phyloP scores from a whole-genome alignment of 2,113 vertebrate genomes.

The Hippolais icterina region DNA sequence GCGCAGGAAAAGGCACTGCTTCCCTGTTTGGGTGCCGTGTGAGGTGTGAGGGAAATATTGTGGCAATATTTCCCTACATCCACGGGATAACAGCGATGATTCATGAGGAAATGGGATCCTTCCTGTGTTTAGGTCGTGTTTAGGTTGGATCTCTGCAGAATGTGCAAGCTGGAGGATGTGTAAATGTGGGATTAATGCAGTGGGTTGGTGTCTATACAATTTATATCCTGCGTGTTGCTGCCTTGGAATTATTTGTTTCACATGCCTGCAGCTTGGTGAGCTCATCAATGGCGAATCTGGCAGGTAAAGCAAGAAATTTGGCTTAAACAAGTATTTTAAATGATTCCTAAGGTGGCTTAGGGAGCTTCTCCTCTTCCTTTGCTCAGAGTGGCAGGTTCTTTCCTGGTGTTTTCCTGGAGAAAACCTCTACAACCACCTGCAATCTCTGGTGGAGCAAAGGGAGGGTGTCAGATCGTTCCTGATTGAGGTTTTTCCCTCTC shows the following conservation, averaged over 20 bases:
- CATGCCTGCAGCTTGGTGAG: not conserved
- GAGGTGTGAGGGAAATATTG: not conserved
- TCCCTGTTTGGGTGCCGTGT: not conserved
- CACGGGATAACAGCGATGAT: not conserved
- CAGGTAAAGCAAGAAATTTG: not conserved
- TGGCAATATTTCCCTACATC: not conserved
- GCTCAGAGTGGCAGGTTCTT: not conserved
- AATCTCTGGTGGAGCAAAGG: not conserved
- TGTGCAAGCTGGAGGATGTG: not conserved
- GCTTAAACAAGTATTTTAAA: not conserved
- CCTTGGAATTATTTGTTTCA: not conserved
- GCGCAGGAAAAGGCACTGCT: not conserved
- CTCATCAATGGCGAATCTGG: not conserved
- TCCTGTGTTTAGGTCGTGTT: too few species aligned
- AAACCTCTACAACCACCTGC: not conserved
- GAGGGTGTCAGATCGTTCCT: not conserved
- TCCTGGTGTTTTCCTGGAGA: not conserved
- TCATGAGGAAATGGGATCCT: not conserved
- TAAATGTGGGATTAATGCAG: not conserved
- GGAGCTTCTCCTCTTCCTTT: not conserved
- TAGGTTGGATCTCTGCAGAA: not conserved
- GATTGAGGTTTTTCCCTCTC: not conserved
- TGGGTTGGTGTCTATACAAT: not conserved
- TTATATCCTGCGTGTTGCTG: not conserved
- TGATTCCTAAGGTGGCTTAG: not conserved